A percentile compares a stretch with the other conserved stretches of the same genome.
phyloP scores from a whole-genome alignment of 2,888 invertebrate species.

The Pyrrhosoma nymphula region DNA sequence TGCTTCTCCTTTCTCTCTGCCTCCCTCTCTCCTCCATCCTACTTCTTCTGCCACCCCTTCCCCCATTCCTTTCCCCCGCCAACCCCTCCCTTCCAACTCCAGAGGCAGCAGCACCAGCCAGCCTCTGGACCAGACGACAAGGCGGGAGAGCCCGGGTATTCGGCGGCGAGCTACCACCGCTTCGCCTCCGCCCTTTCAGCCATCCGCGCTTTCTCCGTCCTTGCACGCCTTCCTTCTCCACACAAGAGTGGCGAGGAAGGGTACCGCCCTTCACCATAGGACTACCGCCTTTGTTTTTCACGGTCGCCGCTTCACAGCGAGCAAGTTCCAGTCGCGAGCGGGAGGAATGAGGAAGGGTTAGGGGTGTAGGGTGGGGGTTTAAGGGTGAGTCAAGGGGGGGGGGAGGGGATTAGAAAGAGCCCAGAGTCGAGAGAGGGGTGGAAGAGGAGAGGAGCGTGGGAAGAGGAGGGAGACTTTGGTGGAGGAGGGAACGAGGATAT shows the following conservation, averaged over 20 bases:
- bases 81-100: neutral
- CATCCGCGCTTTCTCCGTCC: neutral
- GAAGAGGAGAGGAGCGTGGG: neutral
- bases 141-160: neutral
- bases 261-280: neutral
- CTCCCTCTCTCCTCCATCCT: neutral
- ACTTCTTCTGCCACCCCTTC: too few species aligned
- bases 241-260: too few species aligned
- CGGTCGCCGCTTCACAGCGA: neutral
- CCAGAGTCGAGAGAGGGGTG: neutral
- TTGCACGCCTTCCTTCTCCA: too few species aligned
- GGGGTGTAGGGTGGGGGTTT: neutral
- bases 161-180: neutral
- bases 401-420: neutral
- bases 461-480: neutral
- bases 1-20: neutral
- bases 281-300: neutral
- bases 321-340: neutral
- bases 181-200: neutral
- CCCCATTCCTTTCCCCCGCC: too few species aligned
- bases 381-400: neutral
- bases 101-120: too few species aligned
- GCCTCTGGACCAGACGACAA: slow-evolving; percentile 19
- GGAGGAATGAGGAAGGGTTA: neutral
- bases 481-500: neutral